Evolutionary conservation across 2,113 vertebrate genomes (phyloP), one percentile per base, ranked within the genome.

Genomic region (Anthoscopus minutus): DNA sequence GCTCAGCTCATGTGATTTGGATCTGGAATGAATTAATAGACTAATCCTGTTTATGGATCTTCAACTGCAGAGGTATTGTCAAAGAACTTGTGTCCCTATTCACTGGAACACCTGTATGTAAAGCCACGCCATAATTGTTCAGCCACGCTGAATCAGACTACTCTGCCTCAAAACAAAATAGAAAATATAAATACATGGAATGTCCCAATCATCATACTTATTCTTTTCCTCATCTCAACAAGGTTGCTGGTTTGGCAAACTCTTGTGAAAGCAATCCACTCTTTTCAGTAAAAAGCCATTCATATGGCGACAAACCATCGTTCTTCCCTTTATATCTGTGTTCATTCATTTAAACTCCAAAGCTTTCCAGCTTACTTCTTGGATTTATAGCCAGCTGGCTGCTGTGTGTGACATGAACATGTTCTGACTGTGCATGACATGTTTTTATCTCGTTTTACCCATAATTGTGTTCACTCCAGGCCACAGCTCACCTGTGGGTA

Each of bases 321-420:
- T 88, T 96, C 94, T 93, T 93, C 89, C 93, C 65, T 88, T 86
- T 91, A 16, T 88, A 67, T 96, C 79, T 92, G 33, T 65, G 82
- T 86, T 88, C 85, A 88, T 94, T 81, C 86, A 78, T 86, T 92
- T 92, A 74, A 95, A 94, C 80, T 72, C 82, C 57, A 86, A 88
- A 95, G 79, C 79, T 89, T 94, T 88, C 90, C 86, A 92, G 76
- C 76, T 95, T 94, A 74, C 89, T 96, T 69, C 82, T 96, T 94
- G 90, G 79, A 71, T 94, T 94, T 94, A 73, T 81, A 79, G 86
- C 95, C 94, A 95, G 91, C 92, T 94, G 95, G 89, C 91, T 91
- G 88, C 69, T 94, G 19, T 86, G 71, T 76, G 67, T 78, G 88
- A 72, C 50, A 72, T 57, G 81, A 93, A 87, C 57, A 62, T 64